Base-by-base conservation (phyloP, 2,888 invertebrate species). In the Monoplex corrugatus region DNA sequence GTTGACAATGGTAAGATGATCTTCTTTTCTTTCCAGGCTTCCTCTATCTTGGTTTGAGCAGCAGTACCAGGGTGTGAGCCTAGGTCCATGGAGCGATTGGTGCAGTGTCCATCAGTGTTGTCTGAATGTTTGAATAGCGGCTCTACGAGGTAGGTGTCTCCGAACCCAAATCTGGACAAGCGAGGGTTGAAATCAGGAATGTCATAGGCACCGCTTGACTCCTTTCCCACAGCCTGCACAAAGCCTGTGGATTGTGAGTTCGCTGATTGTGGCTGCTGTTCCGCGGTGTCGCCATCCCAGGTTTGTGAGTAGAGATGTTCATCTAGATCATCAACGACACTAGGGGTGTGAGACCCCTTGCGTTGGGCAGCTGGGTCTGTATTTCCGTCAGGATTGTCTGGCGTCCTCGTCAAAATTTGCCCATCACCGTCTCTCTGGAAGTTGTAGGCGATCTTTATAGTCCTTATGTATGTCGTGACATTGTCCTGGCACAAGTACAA, bases 381-480 rank as follows among this genome's bases (percentile, higher is more conserved):
- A n/a, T n/a, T n/a, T n/a, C n/a, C n/a, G n/a, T n/a, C n/a, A n/a
- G n/a, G n/a, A n/a, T n/a, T n/a, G n/a, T n/a, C n/a, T n/a, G n/a
- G n/a, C 83, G 57, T 88, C 88, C n/a, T 68, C 88, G 3, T 83
- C 88, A 28, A 88, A 38, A 43, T 68, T 88, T 6, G 88, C 83
- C 44, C 44, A n/a, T 8, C 13, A 16, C 40, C 35, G 68, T 87
- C 87, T 13, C 78, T 87, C n/a, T 72, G 57, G 32, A 94, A 91
- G 72, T 91, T 91, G 82, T 93, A 93, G 80, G 93, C 92, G 13
- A 95, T 93, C 89, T 95, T 95, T 72, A 95, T 94, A 83, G 93
- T 92, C n/a, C 93, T 89, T 91, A 94, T 93, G 87, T 95, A 95
- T 0, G 92, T 90, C 19, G 91, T 91, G 10, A 93, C 93, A 80